Evolutionary conservation across 2,797 vertebrate genomes (phyloP).

Genomic region (Tadarida brasiliensis): DNA sequence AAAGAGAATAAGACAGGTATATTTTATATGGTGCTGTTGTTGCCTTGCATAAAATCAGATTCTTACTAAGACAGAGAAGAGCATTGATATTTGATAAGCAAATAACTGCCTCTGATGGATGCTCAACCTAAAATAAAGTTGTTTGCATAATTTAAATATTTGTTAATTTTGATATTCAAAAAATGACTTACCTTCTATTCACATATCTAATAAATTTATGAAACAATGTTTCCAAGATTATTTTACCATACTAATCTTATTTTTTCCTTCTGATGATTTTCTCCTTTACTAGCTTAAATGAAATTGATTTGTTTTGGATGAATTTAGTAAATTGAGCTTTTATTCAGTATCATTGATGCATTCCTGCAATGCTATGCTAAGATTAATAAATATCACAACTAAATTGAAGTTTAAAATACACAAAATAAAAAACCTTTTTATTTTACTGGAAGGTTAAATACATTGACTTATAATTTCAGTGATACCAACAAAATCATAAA

Average conservation of each 20-base stretch:
- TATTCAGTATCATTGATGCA: background rate
- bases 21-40: background rate
- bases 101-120: background rate
- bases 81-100: background rate
- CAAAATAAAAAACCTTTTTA: background rate
- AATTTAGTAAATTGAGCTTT: background rate
- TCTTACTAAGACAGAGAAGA: background rate
- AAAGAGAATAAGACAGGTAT: background rate
- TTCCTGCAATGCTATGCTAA: background rate
- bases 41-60: background rate
- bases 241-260: background rate
- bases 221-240: background rate
- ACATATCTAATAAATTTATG: background rate
- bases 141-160: background rate
- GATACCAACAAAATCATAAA: background rate
- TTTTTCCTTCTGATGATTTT: background rate
- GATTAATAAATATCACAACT: background rate
- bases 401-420: background rate
- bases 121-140: background rate
- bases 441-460: background rate
- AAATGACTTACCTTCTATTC: background rate
- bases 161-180: background rate
- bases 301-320: background rate
- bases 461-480: background rate
- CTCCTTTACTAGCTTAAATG: background rate